phyloP scores from a whole-genome alignment of 2,797 vertebrate species.

The Euphonia xanthogaster region DNA sequence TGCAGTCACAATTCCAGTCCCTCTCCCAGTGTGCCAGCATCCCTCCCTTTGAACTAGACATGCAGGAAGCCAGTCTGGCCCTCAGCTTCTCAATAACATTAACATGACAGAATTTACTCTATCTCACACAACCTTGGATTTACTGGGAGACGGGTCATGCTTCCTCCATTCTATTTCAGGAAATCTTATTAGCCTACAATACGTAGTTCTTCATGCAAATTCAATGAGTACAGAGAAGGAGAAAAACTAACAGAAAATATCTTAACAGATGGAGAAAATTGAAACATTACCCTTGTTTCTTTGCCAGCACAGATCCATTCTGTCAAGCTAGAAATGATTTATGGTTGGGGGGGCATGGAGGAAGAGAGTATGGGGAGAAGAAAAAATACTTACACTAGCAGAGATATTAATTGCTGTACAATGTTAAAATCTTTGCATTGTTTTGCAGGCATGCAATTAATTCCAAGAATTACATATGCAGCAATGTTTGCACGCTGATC shows the following conservation, averaged over 20 bases:
- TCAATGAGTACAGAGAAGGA: conserved; percentile 66
- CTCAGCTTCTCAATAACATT: background rate
- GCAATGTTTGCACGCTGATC: conserved; percentile 64
- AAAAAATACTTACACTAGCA: conserved; percentile 69
- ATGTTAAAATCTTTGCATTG: conserved; percentile 73
- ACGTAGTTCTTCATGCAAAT: conserved; percentile 73
- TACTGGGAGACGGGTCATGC: conserved; percentile 45
- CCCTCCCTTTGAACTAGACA: background rate
- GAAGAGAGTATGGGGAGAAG: background rate
- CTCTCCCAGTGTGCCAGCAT: background rate
- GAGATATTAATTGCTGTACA: conserved; percentile 73
- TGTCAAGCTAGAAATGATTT: conserved; percentile 82
- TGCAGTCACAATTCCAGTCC: background rate
- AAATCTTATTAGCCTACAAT: conserved; percentile 62
- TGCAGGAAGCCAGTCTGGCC: background rate
- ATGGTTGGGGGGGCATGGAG: conserved; percentile 34
- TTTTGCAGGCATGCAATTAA: conserved; percentile 73
- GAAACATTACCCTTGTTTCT: conserved; percentile 80
- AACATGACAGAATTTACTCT: background rate
- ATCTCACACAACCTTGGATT: background rate
- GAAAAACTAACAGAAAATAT: conserved; percentile 76
- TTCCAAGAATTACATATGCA: conserved; percentile 67
- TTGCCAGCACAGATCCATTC: conserved; percentile 80
- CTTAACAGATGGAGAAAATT: conserved; percentile 82
- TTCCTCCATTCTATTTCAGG: conserved; percentile 33